These are phyloP conservation scores for Redunca redunca DNA, from an alignment of 2,113 vertebrate genomes.

Conservation along the genomic window DNA sequence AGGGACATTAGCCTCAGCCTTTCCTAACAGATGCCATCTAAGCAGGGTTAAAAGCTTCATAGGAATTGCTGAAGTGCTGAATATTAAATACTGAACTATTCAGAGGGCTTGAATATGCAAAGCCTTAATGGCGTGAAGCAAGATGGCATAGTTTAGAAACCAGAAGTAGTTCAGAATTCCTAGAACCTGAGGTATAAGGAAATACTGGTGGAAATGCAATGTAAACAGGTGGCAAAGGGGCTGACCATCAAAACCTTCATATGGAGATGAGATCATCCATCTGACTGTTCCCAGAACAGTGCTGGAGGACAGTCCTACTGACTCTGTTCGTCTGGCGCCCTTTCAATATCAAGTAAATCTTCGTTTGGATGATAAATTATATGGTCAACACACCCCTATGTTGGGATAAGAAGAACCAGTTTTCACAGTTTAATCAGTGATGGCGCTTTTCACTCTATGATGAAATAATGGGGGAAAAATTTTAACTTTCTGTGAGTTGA, in stretches of 20 bases:
- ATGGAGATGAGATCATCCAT: not conserved
- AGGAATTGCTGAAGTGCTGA: not conserved
- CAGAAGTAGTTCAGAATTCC: not conserved
- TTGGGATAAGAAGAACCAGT: not conserved
- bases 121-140: not conserved
- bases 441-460: not conserved
- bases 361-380: not conserved
- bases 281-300: not conserved
- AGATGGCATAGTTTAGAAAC: not conserved
- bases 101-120: not conserved
- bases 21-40: not conserved
- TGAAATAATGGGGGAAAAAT: not conserved
- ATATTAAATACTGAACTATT: not conserved
- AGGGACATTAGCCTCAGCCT: not conserved
- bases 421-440: not conserved
- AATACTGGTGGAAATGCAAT: not conserved
- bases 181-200: not conserved
- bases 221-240: not conserved
- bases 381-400: not conserved
- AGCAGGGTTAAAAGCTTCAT: not conserved
- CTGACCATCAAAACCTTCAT: not conserved
- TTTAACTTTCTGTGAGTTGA: not conserved
- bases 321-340: not conserved
- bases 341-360: not conserved
- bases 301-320: not conserved